Evolutionary conservation across 2,888 invertebrate species (phyloP), one percentile per base, ranked within the genome.

Genomic region (Meganola albula): DNA sequence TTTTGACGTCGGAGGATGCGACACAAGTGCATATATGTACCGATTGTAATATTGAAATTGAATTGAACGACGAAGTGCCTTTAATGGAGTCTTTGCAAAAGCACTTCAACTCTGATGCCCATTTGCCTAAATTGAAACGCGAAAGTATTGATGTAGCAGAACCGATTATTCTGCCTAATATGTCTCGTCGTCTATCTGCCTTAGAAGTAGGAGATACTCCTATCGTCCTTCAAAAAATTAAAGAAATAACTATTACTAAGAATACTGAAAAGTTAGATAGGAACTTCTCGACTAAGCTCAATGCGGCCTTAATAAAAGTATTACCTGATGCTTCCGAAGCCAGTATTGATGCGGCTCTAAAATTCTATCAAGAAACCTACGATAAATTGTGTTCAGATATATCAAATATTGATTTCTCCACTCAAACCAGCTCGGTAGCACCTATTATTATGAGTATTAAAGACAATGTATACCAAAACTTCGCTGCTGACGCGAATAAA

Each of bases 401-500:
- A 0, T 40, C 60, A 0, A 25, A 31, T 9, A 66, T 78, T 0
- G 85, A 85, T 29, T 85, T 85, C 42, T 65, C 77, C 0, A 48
- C 68, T 0, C 74, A 77, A 32, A 75, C 80, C 0, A 73, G 76
- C 31, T 72, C 84, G 0, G 85, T 85, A 0, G 85, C 85, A 4
- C 85, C 85, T 0, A 84, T 85, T 1, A 84, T 85, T 2, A 84
- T 85, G 85, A 84, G 84, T 33, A 85, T 85, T 14, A 78, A 83
- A 13, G 85, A 85, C 37, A 85, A 85, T 24, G 85, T 85, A 1
- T 84, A 85, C 35, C 84, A 85, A 37, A 84, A 84, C 32, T 84
- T 84, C 36, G 61, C 80, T 0, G 63, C 68, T 0, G 85, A 85
- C 21, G 67, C 79, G 0, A 84, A 83, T 27, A 85, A 79, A 44